A percentile compares a stretch with the other conserved stretches of the same genome.
phyloP scores from a whole-genome alignment of 1,140 invertebrate species.

The Brachionus plicatilis region DNA sequence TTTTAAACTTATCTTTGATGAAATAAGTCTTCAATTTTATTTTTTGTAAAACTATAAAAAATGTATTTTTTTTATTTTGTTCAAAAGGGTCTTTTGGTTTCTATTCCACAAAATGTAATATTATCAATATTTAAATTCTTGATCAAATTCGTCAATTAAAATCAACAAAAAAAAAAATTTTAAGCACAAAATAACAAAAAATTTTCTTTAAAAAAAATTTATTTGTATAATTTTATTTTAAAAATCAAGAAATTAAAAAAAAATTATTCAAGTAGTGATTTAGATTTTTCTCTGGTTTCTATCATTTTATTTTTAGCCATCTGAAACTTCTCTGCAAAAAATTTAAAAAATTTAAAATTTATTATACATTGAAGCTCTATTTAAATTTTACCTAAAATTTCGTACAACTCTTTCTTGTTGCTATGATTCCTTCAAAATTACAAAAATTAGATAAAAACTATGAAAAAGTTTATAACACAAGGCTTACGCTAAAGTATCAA shows the following conservation, averaged over 20 bases:
- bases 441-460: background rate
- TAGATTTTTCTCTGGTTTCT: conserved; percentile 29
- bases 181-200: background rate
- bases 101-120: too few species aligned
- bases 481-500: conserved; percentile 23
- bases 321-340: conserved; percentile 2
- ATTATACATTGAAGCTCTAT: background rate
- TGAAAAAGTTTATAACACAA: background rate
- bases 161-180: background rate
- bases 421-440: background rate
- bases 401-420: background rate
- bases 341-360: background rate
- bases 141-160: too few species aligned
- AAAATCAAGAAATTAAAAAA: background rate
- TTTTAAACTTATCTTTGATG: background rate
- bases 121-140: too few species aligned
- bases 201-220: background rate
- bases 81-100: too few species aligned
- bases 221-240: background rate
- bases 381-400: background rate
- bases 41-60: too few species aligned
- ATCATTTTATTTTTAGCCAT: conserved; percentile 38
- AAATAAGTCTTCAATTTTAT: too few species aligned
- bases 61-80: too few species aligned
- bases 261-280: background rate